Evolutionary conservation across 2,797 vertebrate species (phyloP), one percentile per base, ranked within the genome.

Genomic region (Tangara arthus): DNA sequence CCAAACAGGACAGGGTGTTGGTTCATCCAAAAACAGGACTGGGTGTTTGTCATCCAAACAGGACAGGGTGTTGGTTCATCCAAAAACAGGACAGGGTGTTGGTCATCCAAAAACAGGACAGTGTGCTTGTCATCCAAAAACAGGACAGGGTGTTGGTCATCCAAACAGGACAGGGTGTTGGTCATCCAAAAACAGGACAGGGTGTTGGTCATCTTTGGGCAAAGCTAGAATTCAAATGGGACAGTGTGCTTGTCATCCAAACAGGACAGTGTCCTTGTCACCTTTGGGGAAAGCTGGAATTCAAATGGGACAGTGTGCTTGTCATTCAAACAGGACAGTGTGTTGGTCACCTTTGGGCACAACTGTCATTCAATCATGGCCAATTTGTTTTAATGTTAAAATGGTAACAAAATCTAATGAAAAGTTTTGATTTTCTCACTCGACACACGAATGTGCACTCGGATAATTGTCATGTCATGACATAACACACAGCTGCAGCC

Each of bases 1-100:
- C 15, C 47, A 26, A 41, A 6, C 16, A 4, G 76, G 60, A 35
- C 53, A 53, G 0, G 0, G 1, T 4, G 2, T 5, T 42, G 13
- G 42, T 19, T 19, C 39, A 8, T 2, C 19, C 4, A 4, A 32
- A 61, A 39, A 41, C 4, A 10, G 37, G 19, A 41, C 46, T 41
- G 0, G 0, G 1, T 5, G 3, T 4, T 34, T 30, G 42, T 16
- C 24, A 49, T 15, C 14, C 47, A 24, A 44, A 49, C 16, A 4
- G 76, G 60, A 35, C 49, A 49, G 50, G 5, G 0, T 0, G 1
- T 4, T 28, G 18, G 49, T n/a, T 50, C 49, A 50, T 11, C 21
- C 28, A 30, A 27, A 49, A 27, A 44, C 12, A 3, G 76, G 66
- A 41, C 55, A 49, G 1, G 0, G 1, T 5, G 3, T 5, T 21